Evolutionary conservation across 2,797 vertebrate genomes (phyloP), one percentile per base, ranked within the genome.

Genomic region (Dryobates pubescens): DNA sequence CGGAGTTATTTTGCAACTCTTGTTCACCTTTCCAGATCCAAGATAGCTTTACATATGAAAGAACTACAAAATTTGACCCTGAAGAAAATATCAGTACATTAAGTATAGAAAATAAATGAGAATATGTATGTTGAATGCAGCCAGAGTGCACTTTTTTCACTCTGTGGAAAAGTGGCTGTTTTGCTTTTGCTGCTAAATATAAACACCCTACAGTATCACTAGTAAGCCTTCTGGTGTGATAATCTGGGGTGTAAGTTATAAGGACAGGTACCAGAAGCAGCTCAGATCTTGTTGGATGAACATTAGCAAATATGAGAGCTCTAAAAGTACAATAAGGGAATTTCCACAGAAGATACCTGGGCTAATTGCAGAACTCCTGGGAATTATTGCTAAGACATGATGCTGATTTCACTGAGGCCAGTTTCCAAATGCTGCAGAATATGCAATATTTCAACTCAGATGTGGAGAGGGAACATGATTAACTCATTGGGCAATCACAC

Each of bases 11-110:
- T 47, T 86, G 49, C 49, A 86, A 71, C 34, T n/a, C 9, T 45
- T 90, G 59, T 12, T 88, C n/a, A 63, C 73, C 63, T 70, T 88
- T 86, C 43, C 72, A 74, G 30, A 89, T 82, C 49, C 90, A 68
- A 90, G 54, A 30, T 13, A 79, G 34, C 22, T 88, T 90, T 82
- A 45, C 61, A 32, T 36, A 45, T 29, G 49, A 74, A 94, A 75
- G 32, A 86, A 70, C 18, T 64, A 53, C 22, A 79, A 54, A 88
- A 86, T 49, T 20, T 86, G 67, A 84, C 54, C 54, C 68, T 38
- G 22, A 82, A 73, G 27, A 91, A 19, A 86, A 15, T 32, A 54
- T 38, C 8, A 54, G 53, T 51, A 27, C 10, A 11, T 58, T 27
- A 69, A 11, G 30, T 64, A 72, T 57, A 58, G 27, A 82, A 94